Conservation (phyloP, 2,888 invertebrate species). For the Macaria notata region DNA sequence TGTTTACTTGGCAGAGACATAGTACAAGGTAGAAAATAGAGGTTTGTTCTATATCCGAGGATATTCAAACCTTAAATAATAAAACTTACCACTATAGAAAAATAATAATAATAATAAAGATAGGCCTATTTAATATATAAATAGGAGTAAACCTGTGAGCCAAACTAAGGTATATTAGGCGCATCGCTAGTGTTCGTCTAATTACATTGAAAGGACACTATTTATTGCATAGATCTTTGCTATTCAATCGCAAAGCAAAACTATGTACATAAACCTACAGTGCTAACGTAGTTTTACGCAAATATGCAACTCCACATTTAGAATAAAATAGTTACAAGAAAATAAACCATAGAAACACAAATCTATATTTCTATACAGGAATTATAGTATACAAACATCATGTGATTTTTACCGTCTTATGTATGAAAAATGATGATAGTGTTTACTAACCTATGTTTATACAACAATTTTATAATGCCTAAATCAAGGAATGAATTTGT, state of each 20-base stretch:
- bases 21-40: too few relatives aligned
- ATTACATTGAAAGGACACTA: constrained; percentile 27
- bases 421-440: constrained; percentile 42
- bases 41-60: too few relatives aligned
- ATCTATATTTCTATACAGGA: constrained; percentile 55
- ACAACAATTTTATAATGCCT: constrained; percentile 62
- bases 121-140: too few relatives aligned
- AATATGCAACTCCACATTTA: constrained; percentile 47
- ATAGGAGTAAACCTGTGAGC: too few relatives aligned
- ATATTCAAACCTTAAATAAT: too few relatives aligned
- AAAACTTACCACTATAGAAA: too few relatives aligned
- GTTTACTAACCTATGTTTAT: constrained; percentile 41
- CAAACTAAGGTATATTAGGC: background rate
- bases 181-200: constrained; percentile 20
- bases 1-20: too few relatives aligned
- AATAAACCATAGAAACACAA: constrained; percentile 50
- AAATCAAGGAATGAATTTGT: constrained; percentile 74
- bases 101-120: too few relatives aligned
- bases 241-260: constrained; percentile 57
- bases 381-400: constrained; percentile 48
- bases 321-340: constrained; percentile 36
- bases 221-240: constrained; percentile 48
- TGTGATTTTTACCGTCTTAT: constrained; percentile 42
- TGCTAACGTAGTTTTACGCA: constrained; percentile 54
- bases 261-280: constrained; percentile 73